Evolutionary conservation across 2,797 vertebrate genomes (phyloP).

Genomic region (Spatula versicolor): DNA sequence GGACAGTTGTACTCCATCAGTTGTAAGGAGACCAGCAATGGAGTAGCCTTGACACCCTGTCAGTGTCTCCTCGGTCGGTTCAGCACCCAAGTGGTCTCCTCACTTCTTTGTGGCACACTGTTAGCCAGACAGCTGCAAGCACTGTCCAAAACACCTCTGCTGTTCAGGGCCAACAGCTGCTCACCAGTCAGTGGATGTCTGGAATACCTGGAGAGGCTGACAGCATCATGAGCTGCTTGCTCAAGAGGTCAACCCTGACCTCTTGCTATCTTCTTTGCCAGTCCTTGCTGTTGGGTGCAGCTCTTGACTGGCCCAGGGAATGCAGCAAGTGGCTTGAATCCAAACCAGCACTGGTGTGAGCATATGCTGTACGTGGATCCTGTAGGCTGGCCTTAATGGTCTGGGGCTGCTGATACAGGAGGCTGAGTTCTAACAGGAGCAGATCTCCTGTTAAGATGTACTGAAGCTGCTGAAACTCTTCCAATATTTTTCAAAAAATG

Average conservation of each 20-base stretch:
- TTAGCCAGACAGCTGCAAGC: no score
- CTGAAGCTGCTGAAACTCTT: not conserved
- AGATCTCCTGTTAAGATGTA: not conserved
- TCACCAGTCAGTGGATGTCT: no score
- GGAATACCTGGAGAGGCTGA: no score
- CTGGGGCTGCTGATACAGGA: not conserved
- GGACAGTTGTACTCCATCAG: not conserved
- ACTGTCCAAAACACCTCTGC: no score
- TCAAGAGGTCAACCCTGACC: no score
- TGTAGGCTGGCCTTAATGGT: not conserved
- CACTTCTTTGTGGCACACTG: no score
- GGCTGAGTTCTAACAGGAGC: not conserved
- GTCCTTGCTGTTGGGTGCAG: not conserved
- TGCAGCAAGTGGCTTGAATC: not conserved
- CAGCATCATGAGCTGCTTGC: no score
- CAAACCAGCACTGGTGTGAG: not conserved
- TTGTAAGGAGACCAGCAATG: not conserved
- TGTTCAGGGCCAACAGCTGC: no score
- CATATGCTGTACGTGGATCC: not conserved
- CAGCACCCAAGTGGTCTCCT: no score
- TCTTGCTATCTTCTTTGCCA: not conserved
- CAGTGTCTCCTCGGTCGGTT: no score
- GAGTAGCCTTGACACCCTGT: no score
- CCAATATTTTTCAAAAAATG: not conserved
- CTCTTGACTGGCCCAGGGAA: not conserved